These are phyloP conservation scores for Didymodactylos carnosus DNA, from an alignment of 2,888 invertebrate genomes.

Conservation along the genomic window DNA sequence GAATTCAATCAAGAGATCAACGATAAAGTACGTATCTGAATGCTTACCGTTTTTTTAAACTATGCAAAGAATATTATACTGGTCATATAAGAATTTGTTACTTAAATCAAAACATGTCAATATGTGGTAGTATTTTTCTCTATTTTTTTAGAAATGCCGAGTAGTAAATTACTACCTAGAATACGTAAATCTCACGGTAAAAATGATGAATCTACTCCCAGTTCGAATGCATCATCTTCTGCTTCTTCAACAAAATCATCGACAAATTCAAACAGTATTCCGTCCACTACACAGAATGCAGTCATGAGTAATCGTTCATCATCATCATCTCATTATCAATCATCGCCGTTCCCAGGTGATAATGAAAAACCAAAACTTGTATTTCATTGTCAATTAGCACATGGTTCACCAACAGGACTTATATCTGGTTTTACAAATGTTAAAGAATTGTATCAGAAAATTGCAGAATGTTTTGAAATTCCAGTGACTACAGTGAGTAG, in stretches of 20 bases:
- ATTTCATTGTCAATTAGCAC: constrained; percentile 64
- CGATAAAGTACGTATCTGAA: too few species aligned
- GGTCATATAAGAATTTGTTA: too few species aligned
- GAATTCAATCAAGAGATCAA: too few species aligned
- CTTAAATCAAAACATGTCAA: too few species aligned
- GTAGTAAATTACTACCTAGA: too few species aligned
- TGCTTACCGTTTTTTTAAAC: too few species aligned
- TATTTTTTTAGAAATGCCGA: too few species aligned
- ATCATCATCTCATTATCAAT: not conserved
- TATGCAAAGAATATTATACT: too few species aligned
- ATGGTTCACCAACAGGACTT: constrained; percentile 80
- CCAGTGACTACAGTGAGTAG: constrained; percentile 2
- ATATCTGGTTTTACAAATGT: constrained; percentile 87
- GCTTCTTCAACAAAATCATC: not conserved
- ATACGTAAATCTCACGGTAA: not conserved
- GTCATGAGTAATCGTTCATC: not conserved
- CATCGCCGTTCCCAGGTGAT: not conserved
- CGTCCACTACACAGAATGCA: not conserved
- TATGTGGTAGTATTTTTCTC: too few species aligned
- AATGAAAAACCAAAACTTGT: constrained; percentile 7
- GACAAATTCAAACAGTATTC: not conserved
- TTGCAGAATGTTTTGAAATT: constrained; percentile 65
- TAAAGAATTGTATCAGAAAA: constrained; percentile 81
- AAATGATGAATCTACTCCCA: not conserved
- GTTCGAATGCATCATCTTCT: not conserved